Conservation (phyloP, 2,888 invertebrate genomes). For the Conomelus anceps region DNA sequence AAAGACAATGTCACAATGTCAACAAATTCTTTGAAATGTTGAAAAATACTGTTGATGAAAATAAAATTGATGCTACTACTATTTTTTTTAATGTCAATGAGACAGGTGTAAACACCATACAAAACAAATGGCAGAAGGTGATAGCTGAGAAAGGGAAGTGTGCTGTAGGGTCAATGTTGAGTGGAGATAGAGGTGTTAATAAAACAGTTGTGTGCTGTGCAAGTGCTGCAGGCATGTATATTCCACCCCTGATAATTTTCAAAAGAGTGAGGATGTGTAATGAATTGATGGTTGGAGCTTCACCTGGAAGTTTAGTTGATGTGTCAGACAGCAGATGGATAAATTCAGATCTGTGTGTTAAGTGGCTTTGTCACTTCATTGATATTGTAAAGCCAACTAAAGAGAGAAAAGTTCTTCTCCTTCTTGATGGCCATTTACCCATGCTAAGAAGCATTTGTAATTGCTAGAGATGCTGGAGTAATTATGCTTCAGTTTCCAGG, state of each 20-base stretch:
- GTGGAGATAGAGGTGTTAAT: slow-evolving; percentile 10
- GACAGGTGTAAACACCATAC: too few relatives aligned
- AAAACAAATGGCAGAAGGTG: too few relatives aligned
- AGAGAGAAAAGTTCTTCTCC: not conserved
- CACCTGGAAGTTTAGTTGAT: not conserved
- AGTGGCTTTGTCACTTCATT: not conserved
- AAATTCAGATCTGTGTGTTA: not conserved
- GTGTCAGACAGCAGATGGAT: not conserved
- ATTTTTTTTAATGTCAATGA: slow-evolving; percentile 14
- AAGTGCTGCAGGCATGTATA: slow-evolving; percentile 10
- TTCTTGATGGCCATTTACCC: slow-evolving; percentile 1
- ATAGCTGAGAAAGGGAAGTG: not conserved
- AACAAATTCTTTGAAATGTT: not conserved
- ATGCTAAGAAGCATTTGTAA: too few relatives aligned
- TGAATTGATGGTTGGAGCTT: not conserved
- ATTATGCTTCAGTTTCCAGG: slow-evolving; percentile 24
- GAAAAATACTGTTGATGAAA: not conserved
- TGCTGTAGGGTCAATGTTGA: not conserved
- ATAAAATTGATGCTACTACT: slow-evolving; percentile 1
- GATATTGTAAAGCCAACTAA: not conserved
- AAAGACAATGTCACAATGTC: not conserved
- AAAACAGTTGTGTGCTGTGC: not conserved
- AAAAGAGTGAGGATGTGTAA: not conserved
- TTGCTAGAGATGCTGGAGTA: not conserved
- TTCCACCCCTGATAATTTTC: slow-evolving; percentile 6